phyloP scores from a whole-genome alignment of 2,113 vertebrate species.

The Athene cunicularia region DNA sequence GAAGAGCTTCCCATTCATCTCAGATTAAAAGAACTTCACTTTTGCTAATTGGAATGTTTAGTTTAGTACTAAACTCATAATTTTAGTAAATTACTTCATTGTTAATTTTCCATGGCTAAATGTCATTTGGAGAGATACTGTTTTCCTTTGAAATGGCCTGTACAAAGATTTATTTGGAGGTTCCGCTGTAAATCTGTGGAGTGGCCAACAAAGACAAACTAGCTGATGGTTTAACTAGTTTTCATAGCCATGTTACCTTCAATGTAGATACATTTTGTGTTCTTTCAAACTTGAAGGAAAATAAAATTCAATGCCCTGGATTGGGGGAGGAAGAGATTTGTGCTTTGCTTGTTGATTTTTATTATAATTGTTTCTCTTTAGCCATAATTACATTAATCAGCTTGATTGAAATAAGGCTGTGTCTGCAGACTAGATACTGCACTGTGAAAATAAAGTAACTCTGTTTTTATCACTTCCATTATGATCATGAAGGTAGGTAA shows the following conservation, averaged over 20 bases:
- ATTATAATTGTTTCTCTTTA: background rate
- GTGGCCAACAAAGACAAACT: background rate
- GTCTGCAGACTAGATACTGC: background rate
- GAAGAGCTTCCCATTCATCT: background rate
- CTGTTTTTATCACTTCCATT: background rate
- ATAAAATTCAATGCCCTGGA: fast-evolving
- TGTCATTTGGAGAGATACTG: background rate
- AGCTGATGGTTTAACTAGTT: background rate
- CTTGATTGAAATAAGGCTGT: background rate
- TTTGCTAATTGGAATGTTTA: background rate
- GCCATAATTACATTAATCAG: background rate
- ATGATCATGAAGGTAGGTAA: background rate
- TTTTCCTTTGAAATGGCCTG: background rate
- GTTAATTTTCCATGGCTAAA: background rate
- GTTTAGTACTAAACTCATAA: background rate
- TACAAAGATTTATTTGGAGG: background rate
- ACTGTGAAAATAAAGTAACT: background rate
- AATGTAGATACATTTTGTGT: background rate
- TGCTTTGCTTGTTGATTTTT: background rate
- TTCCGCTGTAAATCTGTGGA: background rate
- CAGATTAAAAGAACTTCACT: background rate
- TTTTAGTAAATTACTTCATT: background rate
- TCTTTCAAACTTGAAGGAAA: background rate
- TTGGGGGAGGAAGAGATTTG: background rate
- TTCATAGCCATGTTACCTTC: background rate